Percentiles rank a stretch among this genome's conserved stretches.
phyloP scores from a whole-genome alignment of 1,140 invertebrate genomes.

The Cotesia glomerata region DNA sequence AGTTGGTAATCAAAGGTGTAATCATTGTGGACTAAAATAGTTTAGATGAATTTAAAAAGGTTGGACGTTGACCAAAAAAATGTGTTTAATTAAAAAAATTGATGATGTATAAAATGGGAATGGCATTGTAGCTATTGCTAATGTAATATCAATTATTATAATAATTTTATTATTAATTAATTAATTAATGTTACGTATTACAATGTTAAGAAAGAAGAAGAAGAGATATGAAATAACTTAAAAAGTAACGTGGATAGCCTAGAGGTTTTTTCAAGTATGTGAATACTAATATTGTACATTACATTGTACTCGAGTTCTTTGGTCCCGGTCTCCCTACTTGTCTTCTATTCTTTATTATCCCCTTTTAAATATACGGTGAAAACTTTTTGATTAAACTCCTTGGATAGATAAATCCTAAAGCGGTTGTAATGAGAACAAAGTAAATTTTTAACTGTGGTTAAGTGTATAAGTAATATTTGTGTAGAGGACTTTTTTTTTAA shows the following conservation, averaged over 20 bases:
- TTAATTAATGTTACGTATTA: slow-evolving; percentile 10
- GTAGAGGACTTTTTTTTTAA: background rate
- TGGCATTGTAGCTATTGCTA: slow-evolving; percentile 5
- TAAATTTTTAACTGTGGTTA: too few species aligned
- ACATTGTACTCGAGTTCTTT: slow-evolving; percentile 6
- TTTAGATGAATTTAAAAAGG: too few species aligned
- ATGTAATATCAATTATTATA: too few species aligned
- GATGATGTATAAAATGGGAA: background rate
- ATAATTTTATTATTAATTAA: slow-evolving; percentile 8
- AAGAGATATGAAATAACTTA: slow-evolving; percentile 9
- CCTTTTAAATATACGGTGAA: background rate
- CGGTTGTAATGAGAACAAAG: too few species aligned
- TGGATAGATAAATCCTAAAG: slow-evolving; percentile 18
- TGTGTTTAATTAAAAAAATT: too few species aligned
- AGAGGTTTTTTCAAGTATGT: slow-evolving; percentile 13
- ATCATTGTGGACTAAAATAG: slow-evolving; percentile 19
- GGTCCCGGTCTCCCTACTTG: background rate
- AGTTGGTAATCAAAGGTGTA: slow-evolving; percentile 21
- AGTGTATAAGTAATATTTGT: too few species aligned
- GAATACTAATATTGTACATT: slow-evolving; percentile 9
- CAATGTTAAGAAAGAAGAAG: background rate
- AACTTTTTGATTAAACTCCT: background rate
- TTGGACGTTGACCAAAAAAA: slow-evolving; percentile 4
- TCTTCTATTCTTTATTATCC: background rate
- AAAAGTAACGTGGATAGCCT: slow-evolving; percentile 12